phyloP scores from a whole-genome alignment of 2,888 invertebrate genomes.

The Schizotus pectinicornis region DNA sequence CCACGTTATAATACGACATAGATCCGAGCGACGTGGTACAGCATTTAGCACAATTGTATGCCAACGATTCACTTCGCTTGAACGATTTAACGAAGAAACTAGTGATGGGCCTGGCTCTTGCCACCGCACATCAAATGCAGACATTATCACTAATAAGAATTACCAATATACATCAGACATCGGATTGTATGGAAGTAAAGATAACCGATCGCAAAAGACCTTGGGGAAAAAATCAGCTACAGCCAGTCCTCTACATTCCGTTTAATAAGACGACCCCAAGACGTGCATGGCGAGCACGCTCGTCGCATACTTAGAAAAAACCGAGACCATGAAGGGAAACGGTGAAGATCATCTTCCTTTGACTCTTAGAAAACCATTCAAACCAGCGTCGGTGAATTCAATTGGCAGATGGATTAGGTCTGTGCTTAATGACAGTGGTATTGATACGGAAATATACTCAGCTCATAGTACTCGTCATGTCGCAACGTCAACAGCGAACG shows the following conservation, averaged over 20 bases:
- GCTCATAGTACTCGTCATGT: slow-evolving; percentile 37
- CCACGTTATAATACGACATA: slow-evolving; percentile 3
- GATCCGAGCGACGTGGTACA: slow-evolving; percentile 8
- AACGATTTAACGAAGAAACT: neutral
- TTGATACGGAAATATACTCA: slow-evolving; percentile 30
- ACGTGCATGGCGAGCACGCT: slow-evolving; percentile 23
- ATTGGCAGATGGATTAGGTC: slow-evolving; percentile 35
- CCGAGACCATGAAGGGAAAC: slow-evolving; percentile 15
- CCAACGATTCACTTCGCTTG: too few species aligned
- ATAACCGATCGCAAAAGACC: neutral
- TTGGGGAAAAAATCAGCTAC: neutral
- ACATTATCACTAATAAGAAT: neutral
- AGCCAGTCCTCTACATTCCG: slow-evolving; percentile 27
- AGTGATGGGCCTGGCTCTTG: neutral
- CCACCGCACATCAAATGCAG: neutral
- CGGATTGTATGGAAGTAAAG: neutral
- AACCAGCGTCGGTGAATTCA: slow-evolving; percentile 27
- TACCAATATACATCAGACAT: neutral
- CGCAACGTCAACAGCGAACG: slow-evolving; percentile 33
- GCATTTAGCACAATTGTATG: too few species aligned
- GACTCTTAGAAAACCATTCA: slow-evolving; percentile 30
- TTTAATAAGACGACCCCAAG: slow-evolving; percentile 15
- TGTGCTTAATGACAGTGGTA: slow-evolving; percentile 24
- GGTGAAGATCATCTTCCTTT: slow-evolving; percentile 22
- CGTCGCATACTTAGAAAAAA: slow-evolving; percentile 13